Base-by-base conservation (phyloP, 2,888 invertebrate species). In the Lasiommata megera region DNA sequence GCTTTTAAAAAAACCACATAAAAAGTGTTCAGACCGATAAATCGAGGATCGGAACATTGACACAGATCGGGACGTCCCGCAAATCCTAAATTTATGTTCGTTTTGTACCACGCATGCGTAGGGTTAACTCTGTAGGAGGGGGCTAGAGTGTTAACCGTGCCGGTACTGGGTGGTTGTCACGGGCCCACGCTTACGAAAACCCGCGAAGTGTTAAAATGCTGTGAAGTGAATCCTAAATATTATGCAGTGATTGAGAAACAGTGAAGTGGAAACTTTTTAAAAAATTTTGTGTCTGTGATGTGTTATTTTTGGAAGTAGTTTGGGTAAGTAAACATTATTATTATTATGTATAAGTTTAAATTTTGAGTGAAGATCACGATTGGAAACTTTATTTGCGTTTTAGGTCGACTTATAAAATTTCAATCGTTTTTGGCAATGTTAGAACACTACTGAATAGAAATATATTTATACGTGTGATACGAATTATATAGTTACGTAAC, bases 161-260 rank as follows among this genome's bases (percentile, higher is more conserved):
- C 31, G 54, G 46, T 17, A 14, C 56, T n/a, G 54, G 52, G 14
- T 23, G 58, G 60, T 54, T 58, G 64, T 57, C 28, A 48, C 29
- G 34, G 29, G 23, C 38, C 54, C 17, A 38, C 29, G 34, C 9
- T n/a, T 12, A 7, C 16, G 3, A 11, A 17, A 34, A 46, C 40
- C 46, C 59, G 61, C 63, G 65, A 61, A 43, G 65, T 61, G 60
- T 50, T 54, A 54, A 52, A 36, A 62, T 61, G 60, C 41, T 50
- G 66, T 66, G 66, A 62, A 58, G 63, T 65, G 65, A 58, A 54
- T 50, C 36, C 43, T 14, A 38, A 14, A 48, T 41, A 46, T 54
- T 54, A 48, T 63, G 64, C 54, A 63, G 63, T 65, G 65, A 50
- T 55, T 44, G 44, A 52, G 38, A 51, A 54, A 57, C 46, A 43